These are phyloP conservation scores for Apotomis betuletana DNA, from an alignment of 2,888 invertebrate species.

Conservation along the genomic window DNA sequence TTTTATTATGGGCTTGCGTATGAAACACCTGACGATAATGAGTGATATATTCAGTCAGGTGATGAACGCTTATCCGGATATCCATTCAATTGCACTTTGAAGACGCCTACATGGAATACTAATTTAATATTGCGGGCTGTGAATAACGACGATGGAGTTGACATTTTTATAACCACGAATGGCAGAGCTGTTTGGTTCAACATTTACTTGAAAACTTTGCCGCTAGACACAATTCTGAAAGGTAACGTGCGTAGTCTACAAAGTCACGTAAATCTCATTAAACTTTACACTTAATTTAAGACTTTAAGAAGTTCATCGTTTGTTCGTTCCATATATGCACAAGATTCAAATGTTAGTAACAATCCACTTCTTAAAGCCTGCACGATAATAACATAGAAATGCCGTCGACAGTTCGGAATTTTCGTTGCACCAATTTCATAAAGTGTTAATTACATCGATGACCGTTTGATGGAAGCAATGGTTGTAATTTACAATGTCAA, in stretches of 20 bases:
- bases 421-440: constrained; percentile 79
- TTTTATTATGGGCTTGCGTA: neutral
- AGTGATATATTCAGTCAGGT: neutral
- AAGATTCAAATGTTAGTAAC: constrained; percentile 39
- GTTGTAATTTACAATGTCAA: constrained; percentile 80
- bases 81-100: neutral
- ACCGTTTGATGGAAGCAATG: constrained; percentile 78
- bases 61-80: neutral
- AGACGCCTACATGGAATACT: neutral
- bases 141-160: neutral
- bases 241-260: constrained; percentile 15
- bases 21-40: neutral
- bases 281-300: constrained; percentile 14
- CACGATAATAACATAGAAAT: constrained; percentile 15
- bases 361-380: constrained; percentile 40
- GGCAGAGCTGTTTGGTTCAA: neutral
- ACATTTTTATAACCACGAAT: neutral
- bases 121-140: neutral
- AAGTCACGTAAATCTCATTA: neutral
- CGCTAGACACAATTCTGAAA: constrained; percentile 5
- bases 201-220: neutral
- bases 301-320: constrained; percentile 37
- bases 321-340: constrained; percentile 29
- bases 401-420: constrained; percentile 45
- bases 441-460: constrained; percentile 62